Conservation (phyloP, 2,113 vertebrate species). For the Todiramphus chloris region DNA sequence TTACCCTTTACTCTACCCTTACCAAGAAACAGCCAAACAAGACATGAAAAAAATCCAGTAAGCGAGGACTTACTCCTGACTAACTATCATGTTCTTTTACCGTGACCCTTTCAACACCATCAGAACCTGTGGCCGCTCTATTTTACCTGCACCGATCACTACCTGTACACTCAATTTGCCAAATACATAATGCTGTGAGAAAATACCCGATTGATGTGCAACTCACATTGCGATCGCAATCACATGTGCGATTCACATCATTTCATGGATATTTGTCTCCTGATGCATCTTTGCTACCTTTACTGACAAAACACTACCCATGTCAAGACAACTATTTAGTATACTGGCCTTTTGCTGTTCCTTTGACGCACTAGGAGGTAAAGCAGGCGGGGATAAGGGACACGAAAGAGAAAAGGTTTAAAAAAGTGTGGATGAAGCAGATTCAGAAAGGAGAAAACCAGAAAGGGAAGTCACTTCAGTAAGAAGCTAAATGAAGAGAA, state of each 20-base stretch:
- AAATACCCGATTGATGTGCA: background rate
- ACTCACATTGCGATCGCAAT: no score
- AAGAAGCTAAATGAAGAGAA: background rate
- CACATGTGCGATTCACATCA: background rate
- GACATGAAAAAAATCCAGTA: background rate
- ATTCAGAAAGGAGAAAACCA: background rate
- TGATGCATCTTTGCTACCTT: background rate
- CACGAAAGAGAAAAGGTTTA: background rate
- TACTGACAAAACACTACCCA: background rate
- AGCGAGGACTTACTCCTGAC: background rate
- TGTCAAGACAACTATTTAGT: background rate
- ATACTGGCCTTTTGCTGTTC: background rate
- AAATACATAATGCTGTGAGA: background rate
- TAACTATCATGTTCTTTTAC: background rate
- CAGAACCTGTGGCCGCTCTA: background rate
- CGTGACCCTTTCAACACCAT: background rate
- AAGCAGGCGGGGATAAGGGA: background rate
- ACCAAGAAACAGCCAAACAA: background rate
- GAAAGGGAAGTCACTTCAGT: background rate
- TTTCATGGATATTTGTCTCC: background rate
- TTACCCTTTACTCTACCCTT: background rate
- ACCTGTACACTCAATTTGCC: background rate
- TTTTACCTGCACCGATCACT: background rate
- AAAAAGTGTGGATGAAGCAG: background rate
- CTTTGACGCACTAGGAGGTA: background rate